Base-by-base conservation (phyloP, 2,113 vertebrate genomes). In the Poeciliopsis occidentalis region DNA sequence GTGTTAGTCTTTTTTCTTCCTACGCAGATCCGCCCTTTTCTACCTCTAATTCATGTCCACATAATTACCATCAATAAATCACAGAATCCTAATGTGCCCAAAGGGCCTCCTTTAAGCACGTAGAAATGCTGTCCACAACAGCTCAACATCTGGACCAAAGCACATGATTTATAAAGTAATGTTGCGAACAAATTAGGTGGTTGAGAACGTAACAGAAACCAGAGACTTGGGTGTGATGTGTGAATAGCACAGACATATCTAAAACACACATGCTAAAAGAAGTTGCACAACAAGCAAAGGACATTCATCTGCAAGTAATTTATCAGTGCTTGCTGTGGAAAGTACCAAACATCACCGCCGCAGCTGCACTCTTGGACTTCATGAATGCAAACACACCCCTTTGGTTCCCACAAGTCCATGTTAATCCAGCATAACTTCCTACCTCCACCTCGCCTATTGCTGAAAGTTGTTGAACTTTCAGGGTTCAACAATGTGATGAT, bases 301-400 rank as follows among this genome's bases (percentile, higher is more conserved):
- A 80, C 37, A 60, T 76, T 90, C 89, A 88, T 84, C 91, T 91
- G 89, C 84, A 80, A 90, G 82, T 89, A 78, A 92, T 92, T 90
- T 88, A 86, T 88, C 71, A 75, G 69, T 17, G 19, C 70, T 85
- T 70, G 69, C 75, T 76, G 66, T 87, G 91, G 91, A 92, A 92
- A 91, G 91, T 91, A 95, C 95, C 95, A 95, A 95, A 96, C 94
- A 88, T 88, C 67, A 85, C 84, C 62, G 76, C 83, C 71, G 93
- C 87, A 87, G 87, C 83, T 87, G 86, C 86, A 83, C 54, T 76
- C 64, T 69, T 80, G 65, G 80, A 82, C 76, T 82, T 71, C 22
- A 26, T 64, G 31, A 73, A 76, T 41, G 65, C 61, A 60, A 41
- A 83, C 77, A 75, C 84, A 83, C 69, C 62, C 75, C 68, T 31